Evolutionary conservation across 1,140 invertebrate genomes (phyloP).

Genomic region (Lethrus apterus): DNA sequence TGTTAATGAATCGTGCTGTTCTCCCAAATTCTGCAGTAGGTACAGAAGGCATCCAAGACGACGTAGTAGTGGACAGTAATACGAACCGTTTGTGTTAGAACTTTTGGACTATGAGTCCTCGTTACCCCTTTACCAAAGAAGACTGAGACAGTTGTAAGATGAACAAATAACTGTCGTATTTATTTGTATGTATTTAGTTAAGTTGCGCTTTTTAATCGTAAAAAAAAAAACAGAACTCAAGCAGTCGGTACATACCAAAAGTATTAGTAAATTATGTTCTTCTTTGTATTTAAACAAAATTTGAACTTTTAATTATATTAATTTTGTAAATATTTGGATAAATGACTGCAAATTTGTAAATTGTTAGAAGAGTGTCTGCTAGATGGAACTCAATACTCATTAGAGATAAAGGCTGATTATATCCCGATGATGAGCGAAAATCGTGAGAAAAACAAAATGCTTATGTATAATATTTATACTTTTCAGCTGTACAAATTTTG

Average conservation of each 20-base stretch:
- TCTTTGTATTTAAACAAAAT: not conserved
- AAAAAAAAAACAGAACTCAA: not conserved
- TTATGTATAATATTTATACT: conserved; percentile 39
- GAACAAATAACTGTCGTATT: conserved; percentile 32
- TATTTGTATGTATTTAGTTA: conserved; percentile 28
- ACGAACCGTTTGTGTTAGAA: conserved; percentile 5
- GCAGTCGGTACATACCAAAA: not conserved
- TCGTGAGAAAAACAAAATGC: conserved; percentile 7
- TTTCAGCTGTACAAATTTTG: conserved; percentile 20
- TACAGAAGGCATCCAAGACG: conserved; percentile 20
- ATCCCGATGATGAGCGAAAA: conserved; percentile 4
- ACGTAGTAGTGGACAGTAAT: conserved; percentile 19
- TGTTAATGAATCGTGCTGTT: conserved; percentile 29
- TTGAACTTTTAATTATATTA: not conserved
- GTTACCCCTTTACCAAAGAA: conserved; percentile 40
- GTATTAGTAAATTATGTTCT: not conserved
- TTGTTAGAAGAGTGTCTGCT: conserved; percentile 24
- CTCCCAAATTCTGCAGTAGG: conserved; percentile 30
- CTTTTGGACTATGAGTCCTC: conserved; percentile 7
- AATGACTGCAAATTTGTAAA: not conserved
- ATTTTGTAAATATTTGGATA: not conserved
- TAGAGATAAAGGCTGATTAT: conserved; percentile 37
- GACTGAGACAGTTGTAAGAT: conserved; percentile 36
- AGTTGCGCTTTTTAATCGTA: conserved; percentile 7
- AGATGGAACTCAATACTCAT: conserved; percentile 33